Evolutionary conservation across 2,113 vertebrate species (phyloP), one percentile per base, ranked within the genome.

Genomic region (Callionymus lyra): DNA sequence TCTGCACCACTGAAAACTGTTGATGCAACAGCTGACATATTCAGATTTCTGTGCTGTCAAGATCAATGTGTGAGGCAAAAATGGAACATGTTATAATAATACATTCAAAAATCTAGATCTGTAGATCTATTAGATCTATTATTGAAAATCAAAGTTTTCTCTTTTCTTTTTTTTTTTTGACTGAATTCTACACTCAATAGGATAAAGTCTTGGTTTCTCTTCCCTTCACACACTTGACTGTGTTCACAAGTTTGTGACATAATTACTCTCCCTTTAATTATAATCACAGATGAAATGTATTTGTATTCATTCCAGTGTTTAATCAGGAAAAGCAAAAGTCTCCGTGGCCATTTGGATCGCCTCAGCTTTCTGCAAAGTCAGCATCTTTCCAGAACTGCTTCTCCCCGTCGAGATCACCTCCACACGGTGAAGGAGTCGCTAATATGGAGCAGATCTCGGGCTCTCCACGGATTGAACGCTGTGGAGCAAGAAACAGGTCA

Each of bases 281-380:
- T 27, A 4, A 27, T 27, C 21, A 5, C 21, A 5, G 21, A 27
- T 8, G 8, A 27, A 18, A 16, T n/a, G 6, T 2, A 27, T 5
- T 18, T 1, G 1, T 31, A 13, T 53, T 54, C 15, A 11, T n/a
- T 38, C 18, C 56, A 94, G 90, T 72, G 64, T 75, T 92, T 9
- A 85, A 83, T 47, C 86, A 86, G 56, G 83, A 87, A 55, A 88
- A 87, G 53, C 72, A 44, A 62, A 85, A 67, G 19, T 88, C 74
- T 9, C 91, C 91, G 0, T 93, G 90, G 92, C 91, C 91, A 0
- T 88, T 93, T 11, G 67, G 38, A 51, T 54, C 57, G 14, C 78
- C 74, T 31, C 72, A 40, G 16, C 77, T 82, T 3, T 73, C 83
- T 44, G 76, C 63, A 61, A 67, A 48, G 53, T 82, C 69, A 18